Base-by-base conservation (phyloP, 2,113 vertebrate species). In the Garra rufa region DNA sequence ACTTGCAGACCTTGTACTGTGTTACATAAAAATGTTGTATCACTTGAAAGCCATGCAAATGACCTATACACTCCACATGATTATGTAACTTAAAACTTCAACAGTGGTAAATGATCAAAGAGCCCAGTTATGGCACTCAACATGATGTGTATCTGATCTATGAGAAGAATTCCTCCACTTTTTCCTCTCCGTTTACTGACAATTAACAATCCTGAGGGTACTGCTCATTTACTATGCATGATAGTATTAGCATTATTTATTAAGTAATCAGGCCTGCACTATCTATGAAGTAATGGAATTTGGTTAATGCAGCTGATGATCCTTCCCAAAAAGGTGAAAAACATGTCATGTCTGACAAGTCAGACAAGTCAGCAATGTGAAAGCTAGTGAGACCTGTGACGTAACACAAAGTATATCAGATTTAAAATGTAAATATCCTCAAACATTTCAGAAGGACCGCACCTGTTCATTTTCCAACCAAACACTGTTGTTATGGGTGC, bases 1-100 rank as follows among this genome's bases (percentile, higher is more conserved):
- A 78, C 28, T 34, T 79, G 9, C 17, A 80, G 71, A 81, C 70
- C 61, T 76, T 81, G 81, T 81, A 80, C 59, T 70, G 43, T 1
- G 10, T 41, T 44, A 67, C 63, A 44, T 75, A 67, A 43, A 26
- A 61, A 63, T 46, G 9, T 3, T 57, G 26, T 24, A 11, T 50
- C 19, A 30, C 28, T 28, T 26, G 17, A 48, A 24, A 73, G n/a
- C 30, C 46, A 52, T 81, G 30, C 11, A 41, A 38, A 74, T 52
- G 28, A 52, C 69, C 11, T 43, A 43, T 69, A 70, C 34, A 77
- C 46, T 55, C 24, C 3, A 34, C 7, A 34, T 38, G 63, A 9
- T 67, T 67, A 34, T 11, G 24, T 43, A 71, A 70, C 74, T 15
- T 83, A 55, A 46, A 46, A 73, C 11, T 46, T 73, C 6, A 41